Conservation (phyloP, 1,140 invertebrate genomes). For the Ips nitidus region DNA sequence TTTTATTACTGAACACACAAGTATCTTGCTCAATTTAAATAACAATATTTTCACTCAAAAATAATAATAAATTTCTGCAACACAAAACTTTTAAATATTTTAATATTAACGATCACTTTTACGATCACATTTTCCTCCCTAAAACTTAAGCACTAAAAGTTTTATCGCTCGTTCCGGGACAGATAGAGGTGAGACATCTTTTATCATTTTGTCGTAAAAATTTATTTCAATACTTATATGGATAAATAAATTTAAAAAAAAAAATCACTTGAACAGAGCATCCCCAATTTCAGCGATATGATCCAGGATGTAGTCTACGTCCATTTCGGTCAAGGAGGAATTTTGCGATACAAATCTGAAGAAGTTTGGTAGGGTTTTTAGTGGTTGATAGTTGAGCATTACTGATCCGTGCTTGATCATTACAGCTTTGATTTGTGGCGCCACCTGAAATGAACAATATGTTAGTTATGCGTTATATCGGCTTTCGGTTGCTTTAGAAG, state of each 20-base stretch:
- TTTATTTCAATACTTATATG: neutral
- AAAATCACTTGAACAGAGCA: conserved; percentile 47
- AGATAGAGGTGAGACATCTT: conserved; percentile 6
- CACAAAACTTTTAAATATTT: conserved; percentile 23
- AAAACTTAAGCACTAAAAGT: conserved; percentile 16
- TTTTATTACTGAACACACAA: no score
- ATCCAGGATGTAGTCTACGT: conserved; percentile 62
- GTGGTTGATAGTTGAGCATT: conserved; percentile 73
- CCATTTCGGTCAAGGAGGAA: conserved; percentile 56
- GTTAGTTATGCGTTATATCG: neutral
- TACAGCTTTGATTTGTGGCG: conserved; percentile 67
- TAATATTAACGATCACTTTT: conserved; percentile 27
- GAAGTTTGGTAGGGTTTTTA: conserved; percentile 65
- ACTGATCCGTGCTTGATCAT: conserved; percentile 69
- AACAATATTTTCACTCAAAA: no score
- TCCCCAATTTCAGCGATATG: conserved; percentile 61
- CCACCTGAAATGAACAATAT: conserved; percentile 61
- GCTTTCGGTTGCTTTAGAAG: no score
- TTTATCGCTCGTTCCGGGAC: conserved; percentile 8
- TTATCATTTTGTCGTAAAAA: neutral
- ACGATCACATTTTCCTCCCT: conserved; percentile 4
- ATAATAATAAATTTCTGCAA: conserved; percentile 6
- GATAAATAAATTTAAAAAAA: neutral
- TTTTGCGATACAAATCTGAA: conserved; percentile 73
- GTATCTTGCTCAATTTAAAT: no score